Evolutionary conservation across 1,140 invertebrate species (phyloP), one percentile per base, ranked within the genome.

Genomic region (Drosophila punjabiensis): DNA sequence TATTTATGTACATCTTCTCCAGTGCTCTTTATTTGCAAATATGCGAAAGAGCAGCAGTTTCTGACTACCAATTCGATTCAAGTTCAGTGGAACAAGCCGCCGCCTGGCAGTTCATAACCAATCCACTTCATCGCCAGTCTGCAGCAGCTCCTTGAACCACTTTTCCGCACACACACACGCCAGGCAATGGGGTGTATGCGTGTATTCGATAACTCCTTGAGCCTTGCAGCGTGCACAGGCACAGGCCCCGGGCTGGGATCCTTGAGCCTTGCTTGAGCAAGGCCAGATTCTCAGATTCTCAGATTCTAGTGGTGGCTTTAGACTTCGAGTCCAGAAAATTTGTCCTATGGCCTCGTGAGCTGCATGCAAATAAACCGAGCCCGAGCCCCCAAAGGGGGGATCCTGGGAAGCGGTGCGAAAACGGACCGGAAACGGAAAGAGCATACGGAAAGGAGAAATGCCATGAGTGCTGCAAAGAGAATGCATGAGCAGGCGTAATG

Each of bases 401-500:
- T 5, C 9, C 43, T 11, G 6, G 1, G 28, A 30, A n/a, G 6
- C 39, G n/a, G 9, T 24, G 13, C 24, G 7, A 39, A 10, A 37
- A 35, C 59, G 37, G 41, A 58, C 28, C 47, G 35, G 53, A 74
- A 73, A 35, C 37, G 70, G 55, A 74, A 43, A 71, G 43, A 68
- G 43, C 32, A 68, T 64, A 48, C 33, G 24, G 63, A 20, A 62
- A 59, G 52, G 11, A 48, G 45, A 53, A 73, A 70, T 69, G 69
- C 69, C 50, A 67, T 50, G 64, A 58, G 66, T 52, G 37, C 55
- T 74, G 37, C 65, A 73, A 73, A 73, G 70, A 73, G 70, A 73
- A 73, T 73, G 53, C 66, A 73, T 73, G 70, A 73, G 70, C 43
- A 74, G 70, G 68, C 55, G 70, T 74, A 74, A 74, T 74, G 56